These are phyloP conservation scores for Synergus umbraculus DNA, from an alignment of 2,888 invertebrate genomes.

Conservation along the genomic window DNA sequence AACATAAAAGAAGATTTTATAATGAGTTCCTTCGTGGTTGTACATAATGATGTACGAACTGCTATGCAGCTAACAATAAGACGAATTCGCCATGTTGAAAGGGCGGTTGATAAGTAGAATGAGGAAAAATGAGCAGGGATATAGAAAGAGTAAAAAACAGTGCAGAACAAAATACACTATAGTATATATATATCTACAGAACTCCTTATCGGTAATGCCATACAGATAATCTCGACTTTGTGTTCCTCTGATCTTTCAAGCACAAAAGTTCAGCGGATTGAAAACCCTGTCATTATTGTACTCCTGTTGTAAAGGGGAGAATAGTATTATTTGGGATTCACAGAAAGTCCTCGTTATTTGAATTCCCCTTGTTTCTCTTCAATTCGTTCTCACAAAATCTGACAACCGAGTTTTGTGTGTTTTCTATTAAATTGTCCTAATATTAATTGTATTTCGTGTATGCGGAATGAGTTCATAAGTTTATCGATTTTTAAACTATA, in stretches of 20 bases:
- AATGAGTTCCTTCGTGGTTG: neutral
- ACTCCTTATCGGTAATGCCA: conserved; percentile 15
- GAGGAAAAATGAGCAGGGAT: conserved; percentile 19
- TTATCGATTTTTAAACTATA: too few relatives aligned
- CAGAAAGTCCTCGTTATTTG: neutral
- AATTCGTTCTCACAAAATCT: neutral
- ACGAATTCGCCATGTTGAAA: neutral
- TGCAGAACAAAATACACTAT: neutral
- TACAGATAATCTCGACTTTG: conserved; percentile 17
- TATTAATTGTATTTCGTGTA: neutral
- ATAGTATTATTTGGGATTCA: neutral
- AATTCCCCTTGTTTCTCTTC: neutral
- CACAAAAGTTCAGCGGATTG: conserved; percentile 20
- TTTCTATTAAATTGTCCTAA: neutral
- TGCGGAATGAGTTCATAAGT: too few relatives aligned
- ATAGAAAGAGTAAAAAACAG: neutral
- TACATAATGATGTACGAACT: neutral
- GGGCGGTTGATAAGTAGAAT: conserved; percentile 6
- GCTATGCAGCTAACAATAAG: neutral
- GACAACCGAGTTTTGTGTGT: neutral
- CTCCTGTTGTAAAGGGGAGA: neutral
- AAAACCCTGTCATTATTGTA: conserved; percentile 19
- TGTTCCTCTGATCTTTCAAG: conserved; percentile 16
- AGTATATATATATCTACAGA: neutral
- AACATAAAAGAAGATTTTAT: neutral